Conservation (phyloP, 2,888 invertebrate genomes). For the Erannis defoliaria region DNA sequence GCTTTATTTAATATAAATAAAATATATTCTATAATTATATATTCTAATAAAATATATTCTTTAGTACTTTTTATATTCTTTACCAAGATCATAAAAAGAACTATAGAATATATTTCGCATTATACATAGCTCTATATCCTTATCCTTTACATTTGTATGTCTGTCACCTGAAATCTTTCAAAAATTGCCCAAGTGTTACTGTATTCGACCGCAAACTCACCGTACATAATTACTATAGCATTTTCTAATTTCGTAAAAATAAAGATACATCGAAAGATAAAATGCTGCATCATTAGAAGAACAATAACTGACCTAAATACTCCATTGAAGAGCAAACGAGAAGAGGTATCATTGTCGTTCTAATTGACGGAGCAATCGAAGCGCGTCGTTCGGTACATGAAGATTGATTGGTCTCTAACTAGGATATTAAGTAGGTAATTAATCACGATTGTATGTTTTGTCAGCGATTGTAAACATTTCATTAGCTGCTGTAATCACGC, state of each 20-base stretch:
- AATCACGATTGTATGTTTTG: conserved; percentile 36
- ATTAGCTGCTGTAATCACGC: conserved; percentile 15
- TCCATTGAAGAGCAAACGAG: conserved; percentile 37
- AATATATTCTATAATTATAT: too few species aligned
- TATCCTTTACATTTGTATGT: too few species aligned
- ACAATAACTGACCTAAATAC: conserved; percentile 40
- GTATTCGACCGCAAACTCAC: too few species aligned
- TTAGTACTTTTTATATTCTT: too few species aligned
- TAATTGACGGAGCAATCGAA: conserved; percentile 46
- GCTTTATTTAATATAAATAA: too few species aligned
- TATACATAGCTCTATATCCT: too few species aligned
- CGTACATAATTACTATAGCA: too few species aligned
- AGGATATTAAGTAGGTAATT: conserved; percentile 40
- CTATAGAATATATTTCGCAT: too few species aligned
- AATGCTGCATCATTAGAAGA: conserved; percentile 25
- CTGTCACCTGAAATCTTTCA: too few species aligned
- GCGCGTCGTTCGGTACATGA: conserved; percentile 41
- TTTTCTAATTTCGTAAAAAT: conserved; percentile 1
- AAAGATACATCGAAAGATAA: conserved; percentile 2
- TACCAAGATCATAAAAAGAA: too few species aligned
- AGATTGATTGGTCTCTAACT: conserved; percentile 43
- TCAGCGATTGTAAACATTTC: conserved; percentile 29
- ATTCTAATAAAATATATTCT: too few species aligned
- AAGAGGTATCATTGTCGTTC: conserved; percentile 42
- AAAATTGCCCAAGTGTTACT: too few species aligned